A percentile compares a stretch with the other conserved stretches of the same genome.
These are phyloP conservation scores for Subacronicta megacephala DNA, from an alignment of 2,888 invertebrate genomes.

Conservation along the genomic window DNA sequence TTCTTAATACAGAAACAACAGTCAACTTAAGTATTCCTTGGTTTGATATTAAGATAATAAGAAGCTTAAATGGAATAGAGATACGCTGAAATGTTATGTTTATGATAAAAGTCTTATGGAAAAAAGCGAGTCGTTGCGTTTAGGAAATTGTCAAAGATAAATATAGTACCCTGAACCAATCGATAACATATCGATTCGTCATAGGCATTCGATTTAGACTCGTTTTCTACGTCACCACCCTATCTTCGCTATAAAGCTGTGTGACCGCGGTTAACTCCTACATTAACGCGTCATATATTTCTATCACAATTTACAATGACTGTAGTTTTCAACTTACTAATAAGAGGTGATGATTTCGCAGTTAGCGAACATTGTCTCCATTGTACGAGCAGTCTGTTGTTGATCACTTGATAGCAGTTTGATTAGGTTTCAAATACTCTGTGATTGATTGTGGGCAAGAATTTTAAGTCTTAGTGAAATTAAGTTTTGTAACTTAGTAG, in stretches of 20 bases:
- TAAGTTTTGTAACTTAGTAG: neutral
- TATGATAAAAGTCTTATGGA: too few species aligned
- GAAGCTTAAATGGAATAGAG: too few species aligned
- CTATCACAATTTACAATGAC: slow-evolving; percentile 28
- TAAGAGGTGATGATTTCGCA: slow-evolving; percentile 22
- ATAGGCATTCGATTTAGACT: neutral
- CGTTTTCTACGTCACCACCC: slow-evolving; percentile 18
- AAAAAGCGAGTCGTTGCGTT: too few species aligned
- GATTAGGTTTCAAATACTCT: slow-evolving; percentile 20
- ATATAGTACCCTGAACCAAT: too few species aligned
- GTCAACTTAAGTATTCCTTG: too few species aligned
- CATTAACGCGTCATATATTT: slow-evolving; percentile 23
- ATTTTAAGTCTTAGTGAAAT: neutral
- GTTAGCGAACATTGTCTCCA: slow-evolving; percentile 22
- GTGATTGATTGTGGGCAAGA: slow-evolving; percentile 30
- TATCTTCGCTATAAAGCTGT: slow-evolving; percentile 23
- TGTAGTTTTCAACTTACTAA: slow-evolving; percentile 7
- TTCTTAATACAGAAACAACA: too few species aligned
- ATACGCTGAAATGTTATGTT: too few species aligned
- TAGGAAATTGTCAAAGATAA: too few species aligned
- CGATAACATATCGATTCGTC: neutral
- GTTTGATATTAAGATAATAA: too few species aligned
- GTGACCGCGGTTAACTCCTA: slow-evolving; percentile 30
- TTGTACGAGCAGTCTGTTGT: slow-evolving; percentile 29
- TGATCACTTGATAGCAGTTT: slow-evolving; percentile 30